Conservation (phyloP, 2,113 vertebrate species). For the Uropsilus gracilis region DNA sequence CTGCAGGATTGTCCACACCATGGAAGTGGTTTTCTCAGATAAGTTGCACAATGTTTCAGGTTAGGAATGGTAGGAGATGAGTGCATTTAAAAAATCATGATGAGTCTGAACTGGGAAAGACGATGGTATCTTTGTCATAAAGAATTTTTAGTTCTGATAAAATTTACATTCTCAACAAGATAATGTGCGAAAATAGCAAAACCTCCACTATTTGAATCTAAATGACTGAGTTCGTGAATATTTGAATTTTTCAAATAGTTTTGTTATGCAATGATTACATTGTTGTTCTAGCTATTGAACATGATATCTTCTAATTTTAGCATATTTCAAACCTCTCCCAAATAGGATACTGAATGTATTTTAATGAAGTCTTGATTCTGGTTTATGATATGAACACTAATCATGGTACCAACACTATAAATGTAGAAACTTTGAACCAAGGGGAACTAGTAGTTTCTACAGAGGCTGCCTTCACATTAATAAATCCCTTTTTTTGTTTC, state of each 20-base stretch:
- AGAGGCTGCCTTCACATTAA: neutral
- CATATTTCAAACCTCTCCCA: neutral
- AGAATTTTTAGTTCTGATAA: neutral
- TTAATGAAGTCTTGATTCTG: neutral
- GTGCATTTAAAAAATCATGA: neutral
- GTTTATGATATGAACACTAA: neutral
- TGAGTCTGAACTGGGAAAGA: neutral
- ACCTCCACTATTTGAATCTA: neutral
- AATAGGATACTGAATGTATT: neutral
- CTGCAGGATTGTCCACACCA: neutral
- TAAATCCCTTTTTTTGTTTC: neutral
- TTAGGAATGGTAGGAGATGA: neutral
- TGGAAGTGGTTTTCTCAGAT: neutral
- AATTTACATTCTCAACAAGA: neutral
- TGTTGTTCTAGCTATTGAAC: constrained; percentile 5
- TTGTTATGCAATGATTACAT: neutral
- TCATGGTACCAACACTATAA: accelerated
- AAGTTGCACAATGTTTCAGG: neutral
- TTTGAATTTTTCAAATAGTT: constrained; percentile 1
- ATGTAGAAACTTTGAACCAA: accelerated
- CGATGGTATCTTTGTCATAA: neutral
- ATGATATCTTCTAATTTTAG: neutral
- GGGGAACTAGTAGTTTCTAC: neutral
- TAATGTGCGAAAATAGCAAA: neutral
- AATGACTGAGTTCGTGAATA: neutral